Evolutionary conservation across 2,888 invertebrate species (phyloP).

Genomic region (Nycteola revayana): DNA sequence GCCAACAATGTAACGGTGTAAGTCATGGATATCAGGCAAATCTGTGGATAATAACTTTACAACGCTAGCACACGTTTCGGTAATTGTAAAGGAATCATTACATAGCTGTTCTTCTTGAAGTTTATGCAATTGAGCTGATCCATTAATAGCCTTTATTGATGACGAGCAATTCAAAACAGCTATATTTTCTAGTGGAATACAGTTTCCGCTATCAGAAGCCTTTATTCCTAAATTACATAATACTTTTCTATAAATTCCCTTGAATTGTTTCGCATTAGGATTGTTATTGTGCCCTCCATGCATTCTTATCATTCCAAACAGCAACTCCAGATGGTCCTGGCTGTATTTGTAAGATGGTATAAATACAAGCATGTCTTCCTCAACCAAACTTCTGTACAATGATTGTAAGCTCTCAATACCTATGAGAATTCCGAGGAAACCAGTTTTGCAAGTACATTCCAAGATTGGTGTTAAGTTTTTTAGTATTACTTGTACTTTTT

Average conservation of each 20-base stretch:
- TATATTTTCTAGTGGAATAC: constrained; percentile 20
- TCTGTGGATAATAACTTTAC: too few species aligned
- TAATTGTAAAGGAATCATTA: too few species aligned
- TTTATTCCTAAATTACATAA: constrained; percentile 14
- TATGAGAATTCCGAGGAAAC: too few species aligned
- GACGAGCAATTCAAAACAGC: constrained; percentile 3
- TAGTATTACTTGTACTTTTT: too few species aligned
- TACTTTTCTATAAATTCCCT: constrained; percentile 5
- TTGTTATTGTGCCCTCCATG: constrained; percentile 15
- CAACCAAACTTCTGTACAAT: too few species aligned
- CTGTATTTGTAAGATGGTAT: constrained; percentile 5
- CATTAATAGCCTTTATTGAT: constrained; percentile 7
- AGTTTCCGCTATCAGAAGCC: constrained; percentile 15
- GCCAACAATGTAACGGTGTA: too few species aligned
- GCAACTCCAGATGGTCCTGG: constrained; percentile 20
- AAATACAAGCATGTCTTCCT: too few species aligned
- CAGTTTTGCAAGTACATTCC: too few species aligned
- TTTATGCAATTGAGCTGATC: constrained; percentile 1
- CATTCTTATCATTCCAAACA: constrained; percentile 10
- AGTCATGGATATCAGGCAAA: too few species aligned
- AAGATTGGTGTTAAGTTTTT: too few species aligned
- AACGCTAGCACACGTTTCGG: too few species aligned
- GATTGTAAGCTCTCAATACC: too few species aligned
- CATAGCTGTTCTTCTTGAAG: constrained; percentile 10
- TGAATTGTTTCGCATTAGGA: constrained; percentile 5